Evolutionary conservation across 2,888 invertebrate species (phyloP).

Genomic region (Hirtodrosophila trivittata): DNA sequence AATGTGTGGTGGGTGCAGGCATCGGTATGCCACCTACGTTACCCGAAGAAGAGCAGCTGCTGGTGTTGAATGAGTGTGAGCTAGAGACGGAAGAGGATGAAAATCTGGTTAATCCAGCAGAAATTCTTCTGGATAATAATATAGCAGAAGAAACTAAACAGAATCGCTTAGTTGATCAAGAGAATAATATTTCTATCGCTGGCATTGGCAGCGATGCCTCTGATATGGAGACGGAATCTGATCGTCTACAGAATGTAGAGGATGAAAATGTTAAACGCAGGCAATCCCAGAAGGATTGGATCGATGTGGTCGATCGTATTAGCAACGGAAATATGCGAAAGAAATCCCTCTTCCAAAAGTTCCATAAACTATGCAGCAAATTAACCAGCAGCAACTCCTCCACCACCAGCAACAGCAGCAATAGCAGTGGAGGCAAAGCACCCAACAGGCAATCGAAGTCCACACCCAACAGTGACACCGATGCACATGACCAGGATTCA

Average conservation of each 20-base stretch:
- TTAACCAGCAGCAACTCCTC: conserved; percentile 1
- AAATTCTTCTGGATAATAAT: no score
- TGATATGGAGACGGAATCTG: conserved; percentile 16
- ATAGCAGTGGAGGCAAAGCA: conserved; percentile 1
- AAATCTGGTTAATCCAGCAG: background rate
- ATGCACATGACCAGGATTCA: conserved; percentile 6
- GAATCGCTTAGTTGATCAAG: background rate
- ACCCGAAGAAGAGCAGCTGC: conserved; percentile 30
- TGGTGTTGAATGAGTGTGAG: conserved; percentile 57
- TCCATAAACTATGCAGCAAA: conserved; percentile 28
- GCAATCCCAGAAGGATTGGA: conserved; percentile 41
- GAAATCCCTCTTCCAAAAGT: conserved; percentile 28
- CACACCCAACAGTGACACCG: conserved; percentile 6
- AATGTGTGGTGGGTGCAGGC: background rate
- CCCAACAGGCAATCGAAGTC: background rate
- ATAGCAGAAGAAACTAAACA: no score
- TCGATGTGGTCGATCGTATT: conserved; percentile 18
- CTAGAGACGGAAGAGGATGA: conserved; percentile 21
- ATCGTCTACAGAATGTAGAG: no score
- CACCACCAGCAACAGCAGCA: background rate
- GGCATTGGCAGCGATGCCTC: conserved; percentile 39
- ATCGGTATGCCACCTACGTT: conserved; percentile 31
- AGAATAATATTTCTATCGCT: conserved; percentile 10
- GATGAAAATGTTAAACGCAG: background rate
- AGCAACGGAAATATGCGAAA: background rate